A percentile compares a stretch with the other conserved stretches of the same genome.
Evolutionary conservation across 2,113 vertebrate genomes (phyloP).

Genomic region (Pelusios castaneus): DNA sequence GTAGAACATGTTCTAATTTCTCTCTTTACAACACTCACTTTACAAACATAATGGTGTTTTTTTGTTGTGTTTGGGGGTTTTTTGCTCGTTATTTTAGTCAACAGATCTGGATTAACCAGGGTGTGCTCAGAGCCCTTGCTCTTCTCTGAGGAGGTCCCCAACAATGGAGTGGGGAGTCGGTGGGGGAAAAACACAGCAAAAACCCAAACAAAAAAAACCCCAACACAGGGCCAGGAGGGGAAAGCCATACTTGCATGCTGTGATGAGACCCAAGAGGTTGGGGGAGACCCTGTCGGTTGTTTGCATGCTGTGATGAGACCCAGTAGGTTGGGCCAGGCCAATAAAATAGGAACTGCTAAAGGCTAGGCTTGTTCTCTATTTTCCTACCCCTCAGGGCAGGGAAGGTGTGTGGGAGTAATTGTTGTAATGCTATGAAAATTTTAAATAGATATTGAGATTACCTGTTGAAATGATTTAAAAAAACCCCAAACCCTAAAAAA

Average conservation of each 20-base stretch:
- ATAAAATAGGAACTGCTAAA: not conserved
- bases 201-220: not conserved
- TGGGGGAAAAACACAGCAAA: not conserved
- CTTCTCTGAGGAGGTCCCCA: not conserved
- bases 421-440: not conserved
- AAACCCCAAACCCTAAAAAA: too few relatives aligned
- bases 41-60: too few relatives aligned
- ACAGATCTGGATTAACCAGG: not conserved
- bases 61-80: too few relatives aligned
- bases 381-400: not conserved
- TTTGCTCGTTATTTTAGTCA: not conserved
- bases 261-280: too few relatives aligned
- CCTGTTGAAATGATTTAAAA: not conserved
- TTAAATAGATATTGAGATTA: not conserved
- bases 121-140: not conserved
- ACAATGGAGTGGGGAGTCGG: not conserved
- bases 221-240: not conserved
- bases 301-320: not conserved
- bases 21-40: not conserved
- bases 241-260: not conserved
- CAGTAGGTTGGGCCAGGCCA: too few relatives aligned
- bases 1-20: not conserved
- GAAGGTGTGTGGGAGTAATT: not conserved
- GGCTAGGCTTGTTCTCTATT: not conserved
- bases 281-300: too few relatives aligned